Evolutionary conservation across 2,113 vertebrate species (phyloP).

Genomic region (Ammodytes dubius): DNA sequence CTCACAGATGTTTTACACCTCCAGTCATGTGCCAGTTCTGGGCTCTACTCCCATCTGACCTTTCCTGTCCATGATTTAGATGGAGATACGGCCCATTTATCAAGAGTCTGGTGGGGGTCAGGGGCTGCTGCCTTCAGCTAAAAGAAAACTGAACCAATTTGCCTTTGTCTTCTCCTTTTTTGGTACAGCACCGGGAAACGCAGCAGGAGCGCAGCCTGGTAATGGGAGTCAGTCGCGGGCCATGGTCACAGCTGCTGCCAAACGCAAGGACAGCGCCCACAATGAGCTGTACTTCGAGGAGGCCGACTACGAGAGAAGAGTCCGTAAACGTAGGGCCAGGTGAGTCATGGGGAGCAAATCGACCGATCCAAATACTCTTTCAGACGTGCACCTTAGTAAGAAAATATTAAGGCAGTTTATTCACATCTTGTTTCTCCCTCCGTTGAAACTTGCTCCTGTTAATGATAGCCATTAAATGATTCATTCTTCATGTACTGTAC

Average conservation of each 20-base stretch:
- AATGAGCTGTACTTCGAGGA: constrained; percentile 97
- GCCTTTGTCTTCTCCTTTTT: constrained; percentile 45
- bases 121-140: constrained; percentile 17
- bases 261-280: constrained; percentile 91
- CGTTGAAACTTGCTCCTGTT: not conserved
- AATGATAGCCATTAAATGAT: not conserved
- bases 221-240: constrained; percentile 89
- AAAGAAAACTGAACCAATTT: constrained; percentile 54
- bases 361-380: not conserved
- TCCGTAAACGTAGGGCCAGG: constrained; percentile 94
- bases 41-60: constrained; percentile 18
- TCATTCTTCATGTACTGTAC: too few relatives aligned
- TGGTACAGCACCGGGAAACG: constrained; percentile 68
- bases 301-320: constrained; percentile 93
- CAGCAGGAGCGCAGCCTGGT: constrained; percentile 87
- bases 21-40: constrained; percentile 6
- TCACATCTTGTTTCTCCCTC: not conserved
- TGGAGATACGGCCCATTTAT: constrained; percentile 53
- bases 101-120: constrained; percentile 24
- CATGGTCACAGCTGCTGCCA: constrained; percentile 89
- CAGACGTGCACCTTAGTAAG: not conserved
- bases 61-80: constrained; percentile 21
- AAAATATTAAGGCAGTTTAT: not conserved
- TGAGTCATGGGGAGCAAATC: constrained; percentile 51
- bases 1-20: constrained; percentile 10